Percentiles rank a stretch among this genome's conserved stretches.
Evolutionary conservation across 2,797 vertebrate genomes (phyloP).

Genomic region (Halcyon chelicuti): DNA sequence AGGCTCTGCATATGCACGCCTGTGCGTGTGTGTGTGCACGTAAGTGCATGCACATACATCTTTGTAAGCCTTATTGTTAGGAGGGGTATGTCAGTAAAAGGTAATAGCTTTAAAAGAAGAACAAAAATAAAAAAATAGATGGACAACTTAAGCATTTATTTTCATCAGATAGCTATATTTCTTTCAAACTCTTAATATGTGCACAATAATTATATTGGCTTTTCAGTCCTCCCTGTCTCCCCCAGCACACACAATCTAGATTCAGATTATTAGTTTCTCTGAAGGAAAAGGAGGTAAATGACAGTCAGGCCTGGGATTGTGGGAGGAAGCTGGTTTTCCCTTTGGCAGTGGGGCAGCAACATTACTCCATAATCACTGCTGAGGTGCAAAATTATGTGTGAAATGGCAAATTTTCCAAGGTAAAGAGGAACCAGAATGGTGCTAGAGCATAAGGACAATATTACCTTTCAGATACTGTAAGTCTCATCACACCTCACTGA

Average conservation of each 20-base stretch:
- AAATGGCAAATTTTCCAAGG: neutral
- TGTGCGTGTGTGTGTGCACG: too few relatives aligned
- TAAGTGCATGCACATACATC: neutral
- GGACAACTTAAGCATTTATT: neutral
- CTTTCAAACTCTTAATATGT: neutral
- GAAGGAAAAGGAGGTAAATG: neutral
- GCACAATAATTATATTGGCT: neutral
- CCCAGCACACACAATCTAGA: fast-evolving
- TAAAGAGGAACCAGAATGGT: neutral
- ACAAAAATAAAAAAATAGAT: neutral
- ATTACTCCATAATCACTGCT: neutral
- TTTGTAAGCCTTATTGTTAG: neutral
- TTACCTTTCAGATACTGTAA: neutral
- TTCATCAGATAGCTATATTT: neutral
- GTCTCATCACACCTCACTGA: neutral
- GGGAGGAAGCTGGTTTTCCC: neutral
- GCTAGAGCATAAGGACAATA: neutral
- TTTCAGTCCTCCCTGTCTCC: neutral
- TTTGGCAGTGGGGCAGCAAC: neutral
- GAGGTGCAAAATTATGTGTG: neutral
- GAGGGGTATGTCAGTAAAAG: neutral
- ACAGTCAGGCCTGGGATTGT: neutral
- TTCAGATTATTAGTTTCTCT: neutral
- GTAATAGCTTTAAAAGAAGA: neutral
- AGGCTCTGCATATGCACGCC: neutral